These are phyloP conservation scores for Morpho achilles DNA, from an alignment of 2,888 invertebrate genomes.

Conservation along the genomic window DNA sequence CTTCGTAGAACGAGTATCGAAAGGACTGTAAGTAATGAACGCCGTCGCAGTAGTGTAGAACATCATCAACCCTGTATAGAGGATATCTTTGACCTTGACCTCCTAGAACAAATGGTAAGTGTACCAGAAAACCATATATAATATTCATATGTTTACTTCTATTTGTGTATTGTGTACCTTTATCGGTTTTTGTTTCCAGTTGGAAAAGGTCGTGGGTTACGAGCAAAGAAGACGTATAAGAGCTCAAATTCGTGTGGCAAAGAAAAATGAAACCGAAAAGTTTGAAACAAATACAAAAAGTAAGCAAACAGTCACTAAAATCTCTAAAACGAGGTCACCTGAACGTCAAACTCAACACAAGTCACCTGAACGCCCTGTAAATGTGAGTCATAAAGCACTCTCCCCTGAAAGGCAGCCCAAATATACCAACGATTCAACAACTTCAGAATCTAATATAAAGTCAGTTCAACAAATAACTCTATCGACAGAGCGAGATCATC, in stretches of 20 bases:
- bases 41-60: conserved; percentile 68
- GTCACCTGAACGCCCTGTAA: conserved; percentile 45
- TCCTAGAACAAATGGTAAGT: conserved; percentile 85
- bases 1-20: conserved; percentile 79
- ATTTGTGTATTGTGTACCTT: neutral
- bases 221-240: conserved; percentile 88
- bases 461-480: conserved; percentile 11
- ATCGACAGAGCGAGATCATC: conserved; percentile 15
- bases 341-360: conserved; percentile 34
- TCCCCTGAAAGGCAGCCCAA: conserved; percentile 43
- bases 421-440: conserved; percentile 25
- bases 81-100: conserved; percentile 84
- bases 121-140: conserved; percentile 9
- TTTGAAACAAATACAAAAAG: conserved; percentile 40
- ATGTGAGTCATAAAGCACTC: conserved; percentile 33
- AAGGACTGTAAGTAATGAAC: conserved; percentile 63
- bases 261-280: conserved; percentile 72
- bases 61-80: conserved; percentile 81
- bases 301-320: conserved; percentile 40
- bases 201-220: conserved; percentile 87
- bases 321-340: conserved; percentile 42
- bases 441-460: conserved; percentile 37
- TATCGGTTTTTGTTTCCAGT: conserved; percentile 61
- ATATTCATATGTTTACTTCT: no score
- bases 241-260: conserved; percentile 86